Conservation (phyloP, 2,797 vertebrate species). For the Manis javanica region DNA sequence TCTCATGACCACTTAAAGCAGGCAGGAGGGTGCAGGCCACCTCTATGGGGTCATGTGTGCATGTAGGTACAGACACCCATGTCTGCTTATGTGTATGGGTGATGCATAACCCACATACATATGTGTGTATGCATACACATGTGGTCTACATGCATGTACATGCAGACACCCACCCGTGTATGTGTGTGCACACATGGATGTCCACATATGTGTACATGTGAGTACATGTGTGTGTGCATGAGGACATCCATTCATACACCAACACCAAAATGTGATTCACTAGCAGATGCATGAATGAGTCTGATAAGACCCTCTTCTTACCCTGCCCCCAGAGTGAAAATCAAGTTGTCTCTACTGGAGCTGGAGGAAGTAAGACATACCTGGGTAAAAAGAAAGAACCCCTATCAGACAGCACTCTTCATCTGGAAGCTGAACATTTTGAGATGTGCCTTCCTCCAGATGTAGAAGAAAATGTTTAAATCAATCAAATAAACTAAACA, state of each 20-base stretch:
- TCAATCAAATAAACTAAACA: background rate
- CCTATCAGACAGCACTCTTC: background rate
- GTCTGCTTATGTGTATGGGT: background rate
- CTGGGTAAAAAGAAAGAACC: slow-evolving; percentile 15
- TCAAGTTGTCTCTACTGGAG: background rate
- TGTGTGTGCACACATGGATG: too few relatives aligned
- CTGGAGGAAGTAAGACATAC: background rate
- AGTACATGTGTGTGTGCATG: background rate
- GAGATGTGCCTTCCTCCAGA: slow-evolving; percentile 7
- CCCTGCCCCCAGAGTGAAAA: background rate
- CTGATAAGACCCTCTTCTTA: background rate
- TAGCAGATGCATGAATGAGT: background rate
- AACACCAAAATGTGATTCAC: slow-evolving; percentile 23
- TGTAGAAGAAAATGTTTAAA: background rate
- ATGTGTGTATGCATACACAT: background rate
- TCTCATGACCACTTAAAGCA: background rate
- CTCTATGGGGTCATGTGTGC: background rate
- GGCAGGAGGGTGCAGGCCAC: background rate
- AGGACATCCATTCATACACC: background rate
- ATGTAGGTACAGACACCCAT: background rate
- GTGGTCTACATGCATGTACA: background rate
- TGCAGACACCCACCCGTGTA: background rate
- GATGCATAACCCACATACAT: too few relatives aligned
- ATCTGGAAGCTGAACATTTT: background rate
- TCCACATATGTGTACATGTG: background rate